Percentiles rank a stretch among this genome's conserved stretches.
These are phyloP conservation scores for Cydia pomonella DNA, from an alignment of 1,140 invertebrate species.

Conservation along the genomic window DNA sequence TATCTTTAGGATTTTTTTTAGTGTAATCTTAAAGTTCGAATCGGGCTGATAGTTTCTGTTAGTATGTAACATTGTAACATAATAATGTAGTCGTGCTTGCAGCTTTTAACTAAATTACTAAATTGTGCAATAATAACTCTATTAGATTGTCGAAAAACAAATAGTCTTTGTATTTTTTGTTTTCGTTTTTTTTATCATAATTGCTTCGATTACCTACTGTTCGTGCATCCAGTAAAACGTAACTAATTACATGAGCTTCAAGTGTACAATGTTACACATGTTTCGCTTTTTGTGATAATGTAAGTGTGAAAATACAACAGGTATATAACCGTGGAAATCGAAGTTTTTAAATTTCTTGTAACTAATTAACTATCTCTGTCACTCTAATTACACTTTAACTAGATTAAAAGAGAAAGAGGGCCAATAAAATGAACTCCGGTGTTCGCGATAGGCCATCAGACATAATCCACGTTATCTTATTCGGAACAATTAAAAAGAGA, in stretches of 20 bases:
- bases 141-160: slow-evolving; percentile 1
- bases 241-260: not conserved
- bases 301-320: not conserved
- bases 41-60: no score
- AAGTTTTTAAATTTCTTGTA: no score
- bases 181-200: not conserved
- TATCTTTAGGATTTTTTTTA: no score
- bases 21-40: no score
- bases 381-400: no score
- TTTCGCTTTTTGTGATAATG: not conserved
- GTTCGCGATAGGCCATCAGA: no score
- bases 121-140: slow-evolving; percentile 29
- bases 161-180: slow-evolving; percentile 8
- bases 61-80: not conserved
- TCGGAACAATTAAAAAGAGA: no score
- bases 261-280: not conserved
- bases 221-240: not conserved
- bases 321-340: no score
- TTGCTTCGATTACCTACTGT: slow-evolving; percentile 15
- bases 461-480: no score
- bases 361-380: no score
- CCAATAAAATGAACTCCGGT: no score
- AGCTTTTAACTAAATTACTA: slow-evolving; percentile 15
- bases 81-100: slow-evolving; percentile 2
- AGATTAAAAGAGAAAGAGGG: no score